Evolutionary conservation across 92 coral and sea anemone genomes (phyloP).

Genomic region (Zoanthus sansibaricus): DNA sequence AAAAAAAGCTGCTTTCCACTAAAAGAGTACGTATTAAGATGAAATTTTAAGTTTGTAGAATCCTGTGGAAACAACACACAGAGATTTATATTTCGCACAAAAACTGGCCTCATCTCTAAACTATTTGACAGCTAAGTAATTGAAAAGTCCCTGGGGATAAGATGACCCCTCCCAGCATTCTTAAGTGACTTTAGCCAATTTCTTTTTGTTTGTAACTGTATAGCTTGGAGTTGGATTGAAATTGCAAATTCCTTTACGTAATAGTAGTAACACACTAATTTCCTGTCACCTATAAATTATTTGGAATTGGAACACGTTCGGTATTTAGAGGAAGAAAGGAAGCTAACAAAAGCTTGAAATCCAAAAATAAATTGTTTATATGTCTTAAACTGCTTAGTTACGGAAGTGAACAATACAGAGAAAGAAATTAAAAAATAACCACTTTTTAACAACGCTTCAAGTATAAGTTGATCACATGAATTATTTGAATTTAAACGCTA

Average conservation of each 20-base stretch:
- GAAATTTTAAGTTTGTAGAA: constrained; percentile 6
- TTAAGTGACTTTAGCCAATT: constrained; percentile 47
- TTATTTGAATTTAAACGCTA: too few species aligned
- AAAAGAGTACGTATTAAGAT: background rate
- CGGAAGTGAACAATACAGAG: background rate
- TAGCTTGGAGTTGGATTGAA: background rate
- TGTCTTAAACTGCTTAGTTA: background rate
- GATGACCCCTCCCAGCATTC: constrained; percentile 70
- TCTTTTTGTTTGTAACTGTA: constrained; percentile 33
- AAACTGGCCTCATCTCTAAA: constrained; percentile 52
- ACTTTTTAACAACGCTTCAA: background rate
- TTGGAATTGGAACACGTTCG: background rate
- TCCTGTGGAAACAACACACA: constrained; percentile 28
- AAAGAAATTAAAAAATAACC: background rate
- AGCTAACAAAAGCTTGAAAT: background rate
- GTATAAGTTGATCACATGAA: too few species aligned
- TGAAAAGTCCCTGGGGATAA: constrained; percentile 63
- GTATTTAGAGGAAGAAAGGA: background rate
- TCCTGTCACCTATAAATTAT: background rate
- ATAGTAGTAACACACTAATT: background rate
- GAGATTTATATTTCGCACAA: background rate
- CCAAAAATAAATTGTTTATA: background rate
- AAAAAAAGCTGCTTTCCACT: background rate
- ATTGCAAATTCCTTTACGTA: constrained; percentile 19
- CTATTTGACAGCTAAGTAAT: constrained; percentile 66